phyloP scores from a whole-genome alignment of 2,888 invertebrate species.

The Rhogogaster chlorosoma region DNA sequence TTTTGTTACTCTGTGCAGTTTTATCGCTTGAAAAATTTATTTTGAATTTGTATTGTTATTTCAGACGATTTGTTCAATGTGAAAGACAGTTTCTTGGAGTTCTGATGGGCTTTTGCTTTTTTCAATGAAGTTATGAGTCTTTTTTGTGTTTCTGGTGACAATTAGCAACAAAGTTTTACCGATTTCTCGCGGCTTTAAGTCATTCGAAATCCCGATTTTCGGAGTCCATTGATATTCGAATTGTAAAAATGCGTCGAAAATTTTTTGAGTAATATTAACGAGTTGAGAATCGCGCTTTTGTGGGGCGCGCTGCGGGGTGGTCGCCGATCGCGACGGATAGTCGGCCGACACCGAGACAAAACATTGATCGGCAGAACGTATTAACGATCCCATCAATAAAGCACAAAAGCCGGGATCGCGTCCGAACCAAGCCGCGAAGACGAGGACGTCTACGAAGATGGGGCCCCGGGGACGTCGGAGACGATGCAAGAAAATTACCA shows the following conservation, averaged over 20 bases:
- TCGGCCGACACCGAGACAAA: constrained; percentile 68
- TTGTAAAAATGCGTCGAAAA: not conserved
- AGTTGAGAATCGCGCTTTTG: constrained; percentile 48
- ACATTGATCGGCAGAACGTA: constrained; percentile 71
- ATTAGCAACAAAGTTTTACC: not conserved
- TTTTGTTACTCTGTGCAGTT: not conserved
- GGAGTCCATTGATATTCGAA: not conserved
- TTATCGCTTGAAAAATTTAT: not conserved
- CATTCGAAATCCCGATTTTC: not conserved
- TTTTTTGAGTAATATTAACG: not conserved
- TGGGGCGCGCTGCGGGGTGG: constrained; percentile 67
- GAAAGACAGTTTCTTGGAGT: not conserved
- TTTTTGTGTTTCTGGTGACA: not conserved
- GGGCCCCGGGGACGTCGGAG: constrained; percentile 24
- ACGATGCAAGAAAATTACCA: constrained; percentile 71
- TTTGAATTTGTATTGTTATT: not conserved
- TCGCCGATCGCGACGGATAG: constrained; percentile 76
- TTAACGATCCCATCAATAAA: constrained; percentile 77
- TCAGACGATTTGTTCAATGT: not conserved
- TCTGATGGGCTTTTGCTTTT: not conserved
- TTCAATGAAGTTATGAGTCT: not conserved
- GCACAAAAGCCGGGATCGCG: constrained; percentile 57
- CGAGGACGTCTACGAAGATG: constrained; percentile 51
- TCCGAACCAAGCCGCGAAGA: constrained; percentile 51
- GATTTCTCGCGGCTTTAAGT: not conserved